phyloP scores from a whole-genome alignment of 2,888 invertebrate genomes.

The Thera britannica region DNA sequence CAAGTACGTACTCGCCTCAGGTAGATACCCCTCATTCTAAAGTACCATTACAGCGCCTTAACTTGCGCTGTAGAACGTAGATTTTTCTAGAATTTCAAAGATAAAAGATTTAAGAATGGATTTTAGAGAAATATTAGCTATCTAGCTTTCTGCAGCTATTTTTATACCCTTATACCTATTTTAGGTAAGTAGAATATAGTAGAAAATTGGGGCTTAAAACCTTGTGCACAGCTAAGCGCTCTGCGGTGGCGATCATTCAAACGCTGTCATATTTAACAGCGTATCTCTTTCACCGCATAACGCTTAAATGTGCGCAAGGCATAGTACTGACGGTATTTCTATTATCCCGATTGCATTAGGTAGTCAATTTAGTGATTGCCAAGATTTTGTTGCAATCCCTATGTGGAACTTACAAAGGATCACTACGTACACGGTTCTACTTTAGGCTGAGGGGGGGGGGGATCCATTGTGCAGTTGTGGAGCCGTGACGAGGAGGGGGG shows the following conservation, averaged over 20 bases:
- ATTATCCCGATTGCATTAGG: constrained; percentile 38
- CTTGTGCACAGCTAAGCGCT: too few species aligned
- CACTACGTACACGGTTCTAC: neutral
- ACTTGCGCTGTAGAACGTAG: constrained; percentile 22
- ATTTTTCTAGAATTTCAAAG: constrained; percentile 19
- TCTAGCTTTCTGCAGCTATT: neutral
- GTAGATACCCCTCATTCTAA: constrained; percentile 25
- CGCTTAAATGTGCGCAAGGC: too few species aligned
- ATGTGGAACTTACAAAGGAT: neutral
- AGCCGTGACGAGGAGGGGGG: too few species aligned
- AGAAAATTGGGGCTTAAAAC: neutral
- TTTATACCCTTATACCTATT: neutral
- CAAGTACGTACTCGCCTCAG: constrained; percentile 19
- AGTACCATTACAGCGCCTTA: constrained; percentile 23
- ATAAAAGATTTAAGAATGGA: constrained; percentile 9
- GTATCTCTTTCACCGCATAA: too few species aligned
- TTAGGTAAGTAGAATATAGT: neutral
- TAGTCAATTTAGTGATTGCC: constrained; percentile 38
- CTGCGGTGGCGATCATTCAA: too few species aligned
- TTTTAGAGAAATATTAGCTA: constrained; percentile 9
- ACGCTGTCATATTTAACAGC: too few species aligned
- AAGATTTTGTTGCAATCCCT: constrained; percentile 31
- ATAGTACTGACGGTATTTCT: constrained; percentile 14
- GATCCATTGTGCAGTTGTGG: neutral
- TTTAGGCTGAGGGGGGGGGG: neutral